A percentile compares a stretch with the other conserved stretches of the same genome.
Evolutionary conservation across 2,113 vertebrate genomes (phyloP).

Genomic region (Xiphorhynchus elegans): DNA sequence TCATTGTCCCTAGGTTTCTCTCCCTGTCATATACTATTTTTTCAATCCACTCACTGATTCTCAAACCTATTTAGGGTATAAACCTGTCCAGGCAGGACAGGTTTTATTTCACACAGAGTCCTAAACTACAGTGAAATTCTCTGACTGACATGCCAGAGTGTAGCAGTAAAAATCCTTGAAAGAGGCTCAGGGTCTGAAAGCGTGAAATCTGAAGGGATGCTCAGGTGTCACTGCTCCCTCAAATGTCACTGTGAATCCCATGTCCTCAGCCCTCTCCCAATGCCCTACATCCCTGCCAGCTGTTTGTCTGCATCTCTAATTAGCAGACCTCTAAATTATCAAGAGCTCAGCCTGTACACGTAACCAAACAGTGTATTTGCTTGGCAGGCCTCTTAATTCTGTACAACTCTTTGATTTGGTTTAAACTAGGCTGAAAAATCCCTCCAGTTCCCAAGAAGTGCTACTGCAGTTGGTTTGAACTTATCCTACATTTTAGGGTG

Average conservation of each 20-base stretch:
- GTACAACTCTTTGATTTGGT: not conserved
- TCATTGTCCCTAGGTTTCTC: not conserved
- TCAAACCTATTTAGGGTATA: not conserved
- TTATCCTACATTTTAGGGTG: not conserved
- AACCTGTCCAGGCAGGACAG: not conserved
- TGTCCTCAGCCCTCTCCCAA: not conserved
- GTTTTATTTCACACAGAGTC: not conserved
- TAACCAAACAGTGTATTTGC: not conserved
- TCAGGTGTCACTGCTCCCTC: not conserved
- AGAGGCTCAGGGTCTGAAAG: not conserved
- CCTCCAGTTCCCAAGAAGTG: not conserved
- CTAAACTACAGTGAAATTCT: not conserved
- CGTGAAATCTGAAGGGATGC: not conserved
- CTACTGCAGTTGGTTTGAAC: not conserved
- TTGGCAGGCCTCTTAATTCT: not conserved
- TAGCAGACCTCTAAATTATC: not conserved
- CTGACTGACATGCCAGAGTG: not conserved
- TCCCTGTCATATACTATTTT: not conserved
- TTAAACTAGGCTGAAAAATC: not conserved
- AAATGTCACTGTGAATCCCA: not conserved
- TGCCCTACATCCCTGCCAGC: not conserved
- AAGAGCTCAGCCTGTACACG: not conserved
- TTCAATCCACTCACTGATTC: not conserved
- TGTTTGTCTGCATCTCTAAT: not conserved
- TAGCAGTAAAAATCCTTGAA: not conserved